A percentile compares a stretch with the other conserved stretches of the same genome.
Evolutionary conservation across 1,140 invertebrate species (phyloP).

Genomic region (Aphelenchoides besseyi): DNA sequence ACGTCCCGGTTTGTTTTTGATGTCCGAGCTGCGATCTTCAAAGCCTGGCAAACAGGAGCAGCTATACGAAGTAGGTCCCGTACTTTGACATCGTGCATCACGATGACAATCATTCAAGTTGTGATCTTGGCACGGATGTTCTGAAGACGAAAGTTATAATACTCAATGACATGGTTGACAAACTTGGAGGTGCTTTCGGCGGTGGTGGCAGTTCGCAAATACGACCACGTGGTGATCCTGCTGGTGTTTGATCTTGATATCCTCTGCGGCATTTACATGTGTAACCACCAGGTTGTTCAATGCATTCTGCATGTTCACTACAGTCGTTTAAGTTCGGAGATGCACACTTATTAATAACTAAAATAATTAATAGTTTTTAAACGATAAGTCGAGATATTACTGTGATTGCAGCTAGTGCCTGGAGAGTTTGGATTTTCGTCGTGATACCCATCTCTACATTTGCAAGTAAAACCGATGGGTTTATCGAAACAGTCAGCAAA

Average conservation of each 20-base stretch:
- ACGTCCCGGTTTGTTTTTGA: slow-evolving; percentile 36
- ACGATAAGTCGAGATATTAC: no score
- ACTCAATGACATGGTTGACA: no score
- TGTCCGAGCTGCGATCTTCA: slow-evolving; percentile 53
- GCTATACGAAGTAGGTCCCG: slow-evolving; percentile 52
- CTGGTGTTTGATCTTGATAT: slow-evolving; percentile 40
- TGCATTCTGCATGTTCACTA: slow-evolving; percentile 60
- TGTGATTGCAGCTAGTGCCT: no score
- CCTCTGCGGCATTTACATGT: slow-evolving; percentile 60
- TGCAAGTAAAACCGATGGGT: slow-evolving; percentile 36
- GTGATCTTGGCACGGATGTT: slow-evolving; percentile 61
- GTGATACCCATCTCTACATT: slow-evolving; percentile 39
- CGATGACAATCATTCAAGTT: slow-evolving; percentile 58
- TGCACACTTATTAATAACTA: slow-evolving; percentile 78
- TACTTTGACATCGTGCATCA: slow-evolving; percentile 54
- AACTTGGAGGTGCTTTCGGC: slow-evolving; percentile 50
- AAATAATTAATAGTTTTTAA: no score
- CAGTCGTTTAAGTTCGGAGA: slow-evolving; percentile 69
- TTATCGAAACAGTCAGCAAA: slow-evolving; percentile 61
- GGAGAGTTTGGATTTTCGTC: no score
- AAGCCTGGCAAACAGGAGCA: slow-evolving; percentile 60
- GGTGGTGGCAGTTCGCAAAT: slow-evolving; percentile 59
- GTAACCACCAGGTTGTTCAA: slow-evolving; percentile 57
- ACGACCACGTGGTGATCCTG: slow-evolving; percentile 41
- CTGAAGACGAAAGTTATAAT: no score